Percentiles rank a stretch among this genome's conserved stretches.
Conservation (phyloP, 2,113 vertebrate genomes). For the Gymnarchus niloticus region DNA sequence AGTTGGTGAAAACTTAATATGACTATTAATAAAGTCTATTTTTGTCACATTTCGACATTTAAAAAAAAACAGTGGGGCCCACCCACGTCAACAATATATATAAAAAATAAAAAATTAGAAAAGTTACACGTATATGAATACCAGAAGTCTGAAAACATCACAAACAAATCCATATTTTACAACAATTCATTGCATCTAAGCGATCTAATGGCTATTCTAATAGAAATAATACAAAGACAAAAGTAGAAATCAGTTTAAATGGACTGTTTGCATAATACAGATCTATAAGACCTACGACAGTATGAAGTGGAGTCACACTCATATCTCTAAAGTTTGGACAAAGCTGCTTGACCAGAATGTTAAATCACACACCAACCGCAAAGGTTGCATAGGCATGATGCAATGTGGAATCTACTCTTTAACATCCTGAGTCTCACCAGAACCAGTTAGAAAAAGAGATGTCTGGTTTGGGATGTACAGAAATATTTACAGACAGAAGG, state of each 20-base stretch:
- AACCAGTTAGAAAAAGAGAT: background rate
- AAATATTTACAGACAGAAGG: constrained; percentile 25
- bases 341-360: constrained; percentile 34
- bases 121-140: background rate
- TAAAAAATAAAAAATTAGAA: background rate
- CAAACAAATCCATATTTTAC: too few relatives aligned
- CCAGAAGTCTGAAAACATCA: background rate
- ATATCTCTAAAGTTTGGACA: constrained; percentile 65
- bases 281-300: constrained; percentile 71
- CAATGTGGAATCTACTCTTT: background rate
- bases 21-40: background rate
- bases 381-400: background rate
- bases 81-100: background rate
- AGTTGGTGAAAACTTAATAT: background rate
- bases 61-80: background rate
- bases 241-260: background rate
- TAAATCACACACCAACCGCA: constrained; percentile 24
- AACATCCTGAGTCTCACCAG: background rate
- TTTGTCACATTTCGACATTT: background rate
- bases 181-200: background rate
- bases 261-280: constrained; percentile 38
- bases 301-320: constrained; percentile 62
- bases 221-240: background rate
- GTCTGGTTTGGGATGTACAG: constrained; percentile 9
- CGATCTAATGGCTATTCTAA: background rate